Percentiles rank a stretch among this genome's conserved stretches.
These are phyloP conservation scores for Aphidius colemani DNA, from an alignment of 2,888 invertebrate genomes.

Conservation along the genomic window DNA sequence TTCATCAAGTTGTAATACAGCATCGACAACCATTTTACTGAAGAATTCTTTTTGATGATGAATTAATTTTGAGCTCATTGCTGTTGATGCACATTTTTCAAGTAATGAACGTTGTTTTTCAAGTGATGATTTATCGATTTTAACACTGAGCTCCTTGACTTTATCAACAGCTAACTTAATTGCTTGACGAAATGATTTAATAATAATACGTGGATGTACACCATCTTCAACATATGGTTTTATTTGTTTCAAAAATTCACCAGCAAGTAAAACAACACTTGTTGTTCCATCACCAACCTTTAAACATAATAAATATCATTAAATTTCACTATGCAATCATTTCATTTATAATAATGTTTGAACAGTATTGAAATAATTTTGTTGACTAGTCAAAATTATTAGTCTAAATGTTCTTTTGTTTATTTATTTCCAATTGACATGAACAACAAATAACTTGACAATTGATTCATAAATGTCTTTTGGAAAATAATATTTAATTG, in stretches of 20 bases:
- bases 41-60: conserved; percentile 96
- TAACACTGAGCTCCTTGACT: conserved; percentile 82
- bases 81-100: conserved; percentile 92
- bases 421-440: conserved; percentile 42
- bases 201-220: conserved; percentile 91
- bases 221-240: conserved; percentile 97
- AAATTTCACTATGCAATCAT: not conserved
- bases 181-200: conserved; percentile 86
- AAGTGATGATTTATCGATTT: conserved; percentile 70
- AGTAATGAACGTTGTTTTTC: conserved; percentile 70
- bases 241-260: conserved; percentile 91
- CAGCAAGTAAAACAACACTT: conserved; percentile 92
- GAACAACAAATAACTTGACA: conserved; percentile 11
- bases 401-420: conserved; percentile 46
- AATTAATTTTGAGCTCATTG: conserved; percentile 96
- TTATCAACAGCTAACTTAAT: conserved; percentile 80
- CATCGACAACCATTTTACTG: conserved; percentile 96
- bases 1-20: conserved; percentile 88
- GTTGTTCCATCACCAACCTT: conserved; percentile 99
- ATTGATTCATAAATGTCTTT: conserved; percentile 6
- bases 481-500: conserved; percentile 5
- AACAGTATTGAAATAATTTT: conserved; percentile 48
- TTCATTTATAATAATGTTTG: conserved; percentile 37
- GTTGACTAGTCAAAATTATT: conserved; percentile 39
- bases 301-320: conserved; percentile 21